A percentile compares a stretch with the other conserved stretches of the same genome.
Evolutionary conservation across 2,797 vertebrate genomes (phyloP).

Genomic region (Ispidina lecontei): DNA sequence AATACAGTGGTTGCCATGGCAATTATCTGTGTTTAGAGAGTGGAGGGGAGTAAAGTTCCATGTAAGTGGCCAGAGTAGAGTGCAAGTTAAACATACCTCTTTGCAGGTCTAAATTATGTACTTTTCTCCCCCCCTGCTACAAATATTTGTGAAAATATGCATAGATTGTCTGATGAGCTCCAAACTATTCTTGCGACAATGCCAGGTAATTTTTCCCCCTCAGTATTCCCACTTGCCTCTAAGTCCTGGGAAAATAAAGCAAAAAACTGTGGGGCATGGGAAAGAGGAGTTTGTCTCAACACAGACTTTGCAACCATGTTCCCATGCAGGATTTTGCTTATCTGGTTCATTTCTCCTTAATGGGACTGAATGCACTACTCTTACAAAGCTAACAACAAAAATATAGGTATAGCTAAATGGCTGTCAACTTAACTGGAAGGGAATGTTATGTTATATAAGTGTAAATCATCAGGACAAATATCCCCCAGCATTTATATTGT

Average conservation of each 20-base stretch:
- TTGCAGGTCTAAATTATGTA: constrained; percentile 72
- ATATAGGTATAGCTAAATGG: constrained; percentile 10
- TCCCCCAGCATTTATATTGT: constrained; percentile 8
- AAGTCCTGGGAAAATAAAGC: neutral
- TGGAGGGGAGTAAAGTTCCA: constrained; percentile 76
- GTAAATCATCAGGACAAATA: constrained; percentile 48
- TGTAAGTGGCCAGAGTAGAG: constrained; percentile 73
- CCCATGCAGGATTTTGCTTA: constrained; percentile 31
- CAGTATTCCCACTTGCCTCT: neutral
- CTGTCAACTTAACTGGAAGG: constrained; percentile 24
- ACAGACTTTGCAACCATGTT: neutral
- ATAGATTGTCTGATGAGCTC: constrained; percentile 54
- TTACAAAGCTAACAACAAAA: constrained; percentile 43
- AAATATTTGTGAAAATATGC: constrained; percentile 70
- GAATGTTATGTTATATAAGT: neutral
- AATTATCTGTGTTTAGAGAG: constrained; percentile 86
- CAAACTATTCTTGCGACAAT: constrained; percentile 48
- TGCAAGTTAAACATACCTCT: constrained; percentile 72
- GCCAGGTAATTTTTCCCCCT: neutral
- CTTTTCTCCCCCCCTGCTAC: constrained; percentile 26
- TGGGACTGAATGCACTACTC: constrained; percentile 10
- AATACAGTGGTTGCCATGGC: constrained; percentile 79
- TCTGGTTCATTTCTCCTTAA: constrained; percentile 39
- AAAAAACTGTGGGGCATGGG: neutral
- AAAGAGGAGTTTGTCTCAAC: neutral